phyloP scores from a whole-genome alignment of 2,888 invertebrate genomes.

The Peribatodes rhomboidaria region DNA sequence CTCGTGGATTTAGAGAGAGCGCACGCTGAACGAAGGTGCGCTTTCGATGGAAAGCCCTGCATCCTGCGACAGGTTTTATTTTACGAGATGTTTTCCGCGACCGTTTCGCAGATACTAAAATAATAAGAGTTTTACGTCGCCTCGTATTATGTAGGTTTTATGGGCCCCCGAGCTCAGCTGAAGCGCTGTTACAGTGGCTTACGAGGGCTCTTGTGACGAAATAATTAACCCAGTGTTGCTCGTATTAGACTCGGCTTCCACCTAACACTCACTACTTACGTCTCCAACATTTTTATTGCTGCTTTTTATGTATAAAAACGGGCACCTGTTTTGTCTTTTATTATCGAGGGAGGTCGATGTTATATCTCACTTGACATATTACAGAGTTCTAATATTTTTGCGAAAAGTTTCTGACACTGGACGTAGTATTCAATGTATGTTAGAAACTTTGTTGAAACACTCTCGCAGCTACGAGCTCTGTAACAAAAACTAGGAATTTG shows the following conservation, averaged over 20 bases:
- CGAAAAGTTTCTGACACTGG: constrained; percentile 9
- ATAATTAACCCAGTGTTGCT: constrained; percentile 83
- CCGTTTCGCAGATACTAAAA: constrained; percentile 85
- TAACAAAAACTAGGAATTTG: constrained; percentile 35
- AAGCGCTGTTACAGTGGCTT: constrained; percentile 82
- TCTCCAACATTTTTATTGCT: constrained; percentile 65
- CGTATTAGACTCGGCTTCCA: constrained; percentile 73
- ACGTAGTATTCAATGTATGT: constrained; percentile 3
- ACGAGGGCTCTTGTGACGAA: constrained; percentile 82
- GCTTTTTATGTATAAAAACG: constrained; percentile 42
- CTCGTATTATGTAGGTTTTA: constrained; percentile 85
- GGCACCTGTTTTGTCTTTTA: constrained; percentile 12
- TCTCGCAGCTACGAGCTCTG: constrained; percentile 18
- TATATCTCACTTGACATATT: constrained; percentile 7
- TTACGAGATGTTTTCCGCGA: constrained; percentile 83
- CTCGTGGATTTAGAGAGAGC: constrained; percentile 77
- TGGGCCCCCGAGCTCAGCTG: constrained; percentile 76
- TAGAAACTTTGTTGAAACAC: constrained; percentile 25
- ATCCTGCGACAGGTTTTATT: constrained; percentile 80
- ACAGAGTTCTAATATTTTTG: constrained; percentile 1
- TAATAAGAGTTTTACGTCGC: constrained; percentile 85
- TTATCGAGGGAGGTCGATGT: constrained; percentile 8
- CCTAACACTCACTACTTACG: constrained; percentile 66
- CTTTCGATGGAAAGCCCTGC: constrained; percentile 65
- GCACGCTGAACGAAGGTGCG: constrained; percentile 64